A percentile compares a stretch with the other conserved stretches of the same genome.
These are phyloP conservation scores for Clanis bilineata DNA, from an alignment of 2,888 invertebrate species.

Conservation along the genomic window DNA sequence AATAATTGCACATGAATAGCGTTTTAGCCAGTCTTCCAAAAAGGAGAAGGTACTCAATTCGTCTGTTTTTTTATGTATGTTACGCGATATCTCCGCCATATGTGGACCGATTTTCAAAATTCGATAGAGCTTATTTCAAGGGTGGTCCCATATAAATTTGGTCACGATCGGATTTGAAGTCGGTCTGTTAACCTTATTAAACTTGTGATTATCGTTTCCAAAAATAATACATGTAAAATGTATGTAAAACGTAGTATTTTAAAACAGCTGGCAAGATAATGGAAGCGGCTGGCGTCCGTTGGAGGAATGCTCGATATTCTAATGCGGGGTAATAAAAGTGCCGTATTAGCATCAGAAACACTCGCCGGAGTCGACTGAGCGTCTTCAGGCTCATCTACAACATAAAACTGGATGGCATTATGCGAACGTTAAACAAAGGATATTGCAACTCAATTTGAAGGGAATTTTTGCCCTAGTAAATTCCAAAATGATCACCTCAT, in stretches of 20 bases:
- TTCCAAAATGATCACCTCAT: neutral
- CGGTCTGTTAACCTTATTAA: no score
- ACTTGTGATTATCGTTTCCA: no score
- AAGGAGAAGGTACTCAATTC: no score
- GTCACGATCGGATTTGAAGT: no score
- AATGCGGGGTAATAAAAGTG: slow-evolving; percentile 64
- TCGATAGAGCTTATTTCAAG: no score
- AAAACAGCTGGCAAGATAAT: slow-evolving; percentile 55
- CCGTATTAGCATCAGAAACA: slow-evolving; percentile 54
- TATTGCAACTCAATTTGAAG: neutral
- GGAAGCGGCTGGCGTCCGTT: slow-evolving; percentile 41
- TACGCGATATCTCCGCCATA: no score
- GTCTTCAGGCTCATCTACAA: slow-evolving; percentile 4
- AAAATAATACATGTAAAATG: neutral
- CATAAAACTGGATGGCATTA: slow-evolving; percentile 2
- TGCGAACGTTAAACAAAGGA: neutral
- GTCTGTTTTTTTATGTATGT: no score
- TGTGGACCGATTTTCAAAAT: no score
- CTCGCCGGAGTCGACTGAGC: slow-evolving; percentile 29
- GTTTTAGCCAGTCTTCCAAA: no score
- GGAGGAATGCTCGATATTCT: slow-evolving; percentile 63
- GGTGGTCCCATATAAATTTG: no score
- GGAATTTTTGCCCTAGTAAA: neutral
- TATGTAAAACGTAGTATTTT: slow-evolving; percentile 5
- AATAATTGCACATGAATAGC: no score